A percentile compares a stretch with the other conserved stretches of the same genome.
Conservation (phyloP, 2,113 vertebrate genomes). For the Dasyornis broadbenti region DNA sequence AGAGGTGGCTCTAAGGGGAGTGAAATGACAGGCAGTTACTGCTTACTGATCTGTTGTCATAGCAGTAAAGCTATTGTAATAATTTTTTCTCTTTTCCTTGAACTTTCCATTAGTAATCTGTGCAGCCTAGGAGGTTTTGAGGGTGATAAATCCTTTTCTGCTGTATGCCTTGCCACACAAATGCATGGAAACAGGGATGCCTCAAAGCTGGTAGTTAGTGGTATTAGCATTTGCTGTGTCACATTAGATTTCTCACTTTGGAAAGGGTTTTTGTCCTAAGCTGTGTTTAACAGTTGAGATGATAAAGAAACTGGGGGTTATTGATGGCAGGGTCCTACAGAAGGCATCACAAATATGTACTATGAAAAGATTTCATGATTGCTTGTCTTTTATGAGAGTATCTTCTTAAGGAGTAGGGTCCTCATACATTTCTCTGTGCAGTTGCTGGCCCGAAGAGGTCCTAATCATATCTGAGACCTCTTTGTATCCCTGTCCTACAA, state of each 20-base stretch:
- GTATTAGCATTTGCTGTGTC: neutral
- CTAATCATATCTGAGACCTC: neutral
- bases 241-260: neutral
- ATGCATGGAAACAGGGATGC: neutral
- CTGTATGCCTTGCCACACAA: neutral
- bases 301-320: neutral
- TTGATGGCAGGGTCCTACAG: neutral
- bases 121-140: neutral
- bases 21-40: neutral
- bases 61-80: neutral
- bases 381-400: neutral
- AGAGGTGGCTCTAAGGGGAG: neutral
- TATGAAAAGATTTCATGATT: neutral
- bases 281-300: neutral
- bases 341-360: neutral
- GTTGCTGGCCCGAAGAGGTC: neutral
- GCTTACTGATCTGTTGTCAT: neutral
- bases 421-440: neutral
- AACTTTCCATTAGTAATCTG: neutral
- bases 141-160: neutral
- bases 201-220: neutral
- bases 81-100: neutral
- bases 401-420: neutral
- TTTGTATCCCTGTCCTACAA: neutral
- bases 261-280: neutral